Conservation (phyloP, 2,888 invertebrate species). For the Panzeria rudis region DNA sequence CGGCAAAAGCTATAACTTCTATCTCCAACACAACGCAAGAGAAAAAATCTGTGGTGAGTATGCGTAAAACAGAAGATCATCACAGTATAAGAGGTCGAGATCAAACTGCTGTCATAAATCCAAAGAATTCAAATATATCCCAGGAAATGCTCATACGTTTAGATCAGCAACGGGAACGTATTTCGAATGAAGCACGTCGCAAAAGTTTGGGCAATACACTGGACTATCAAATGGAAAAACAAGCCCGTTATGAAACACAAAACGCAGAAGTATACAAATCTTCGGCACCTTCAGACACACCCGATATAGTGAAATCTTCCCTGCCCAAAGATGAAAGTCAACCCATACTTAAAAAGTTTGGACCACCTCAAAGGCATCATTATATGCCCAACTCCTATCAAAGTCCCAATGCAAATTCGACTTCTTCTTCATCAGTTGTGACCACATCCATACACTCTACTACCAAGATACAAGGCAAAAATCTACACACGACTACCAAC, state of each 20-base stretch:
- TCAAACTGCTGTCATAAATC: slow-evolving; percentile 44
- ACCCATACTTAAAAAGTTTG: slow-evolving; percentile 82
- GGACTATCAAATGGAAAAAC: slow-evolving; percentile 74
- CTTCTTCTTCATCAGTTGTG: slow-evolving; percentile 8
- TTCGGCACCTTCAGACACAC: slow-evolving; percentile 81
- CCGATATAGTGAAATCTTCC: slow-evolving; percentile 82
- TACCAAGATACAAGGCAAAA: slow-evolving; percentile 41
- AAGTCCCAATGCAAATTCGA: slow-evolving; percentile 75
- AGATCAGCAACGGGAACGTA: slow-evolving; percentile 71
- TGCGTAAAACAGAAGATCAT: slow-evolving; percentile 51
- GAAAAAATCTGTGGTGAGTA: slow-evolving; percentile 18
- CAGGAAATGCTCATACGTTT: slow-evolving; percentile 57
- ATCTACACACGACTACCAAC: slow-evolving; percentile 29
- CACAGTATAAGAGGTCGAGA: not conserved
- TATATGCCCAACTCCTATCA: slow-evolving; percentile 83
- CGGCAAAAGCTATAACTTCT: slow-evolving; percentile 23
- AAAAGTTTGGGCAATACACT: slow-evolving; percentile 80
- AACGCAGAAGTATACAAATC: slow-evolving; percentile 78
- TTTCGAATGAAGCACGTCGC: slow-evolving; percentile 77
- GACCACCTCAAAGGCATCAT: slow-evolving; percentile 82
- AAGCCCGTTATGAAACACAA: slow-evolving; percentile 48
- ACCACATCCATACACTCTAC: slow-evolving; percentile 61
- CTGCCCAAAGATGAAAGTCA: slow-evolving; percentile 81
- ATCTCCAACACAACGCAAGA: slow-evolving; percentile 29
- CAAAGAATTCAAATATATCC: slow-evolving; percentile 56